Percentiles rank a stretch among this genome's conserved stretches.
These are phyloP conservation scores for Hystrix brachyura DNA, from an alignment of 2,113 vertebrate genomes.

Conservation along the genomic window DNA sequence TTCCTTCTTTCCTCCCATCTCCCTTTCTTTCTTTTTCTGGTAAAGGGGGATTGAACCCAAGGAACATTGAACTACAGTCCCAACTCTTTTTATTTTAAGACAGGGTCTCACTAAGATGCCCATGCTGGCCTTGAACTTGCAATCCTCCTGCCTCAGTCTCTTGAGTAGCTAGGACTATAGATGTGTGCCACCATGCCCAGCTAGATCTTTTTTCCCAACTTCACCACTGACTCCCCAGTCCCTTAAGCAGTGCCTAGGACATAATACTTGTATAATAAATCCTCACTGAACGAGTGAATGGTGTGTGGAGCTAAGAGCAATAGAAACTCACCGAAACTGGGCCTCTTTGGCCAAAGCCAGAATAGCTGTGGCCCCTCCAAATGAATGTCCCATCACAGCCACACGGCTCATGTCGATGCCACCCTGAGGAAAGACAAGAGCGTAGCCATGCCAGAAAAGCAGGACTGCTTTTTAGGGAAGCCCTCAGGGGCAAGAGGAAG, in stretches of 20 bases:
- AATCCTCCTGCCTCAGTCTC: neutral
- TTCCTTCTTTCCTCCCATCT: neutral
- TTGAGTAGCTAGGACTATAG: neutral
- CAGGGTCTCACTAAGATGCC: neutral
- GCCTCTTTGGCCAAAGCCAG: constrained; percentile 87
- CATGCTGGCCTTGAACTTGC: neutral
- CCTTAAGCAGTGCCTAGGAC: fast-evolving
- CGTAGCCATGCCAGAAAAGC: neutral
- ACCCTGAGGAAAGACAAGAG: constrained; percentile 81
- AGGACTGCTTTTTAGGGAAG: neutral
- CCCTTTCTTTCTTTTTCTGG: neutral
- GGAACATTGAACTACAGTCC: neutral
- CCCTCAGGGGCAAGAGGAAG: constrained; percentile 1
- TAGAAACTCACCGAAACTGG: constrained; percentile 85
- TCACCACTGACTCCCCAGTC: neutral
- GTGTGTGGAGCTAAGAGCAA: neutral
- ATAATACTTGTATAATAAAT: neutral
- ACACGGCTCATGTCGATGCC: constrained; percentile 83
- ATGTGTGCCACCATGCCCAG: neutral
- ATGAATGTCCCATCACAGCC: constrained; percentile 90
- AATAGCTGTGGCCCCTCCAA: constrained; percentile 88
- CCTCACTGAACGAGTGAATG: neutral
- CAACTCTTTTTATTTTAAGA: neutral
- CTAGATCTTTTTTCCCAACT: neutral
- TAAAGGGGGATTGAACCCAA: neutral